These are phyloP conservation scores for Limnephilus rhombicus DNA, from an alignment of 2,888 invertebrate species.

Conservation along the genomic window DNA sequence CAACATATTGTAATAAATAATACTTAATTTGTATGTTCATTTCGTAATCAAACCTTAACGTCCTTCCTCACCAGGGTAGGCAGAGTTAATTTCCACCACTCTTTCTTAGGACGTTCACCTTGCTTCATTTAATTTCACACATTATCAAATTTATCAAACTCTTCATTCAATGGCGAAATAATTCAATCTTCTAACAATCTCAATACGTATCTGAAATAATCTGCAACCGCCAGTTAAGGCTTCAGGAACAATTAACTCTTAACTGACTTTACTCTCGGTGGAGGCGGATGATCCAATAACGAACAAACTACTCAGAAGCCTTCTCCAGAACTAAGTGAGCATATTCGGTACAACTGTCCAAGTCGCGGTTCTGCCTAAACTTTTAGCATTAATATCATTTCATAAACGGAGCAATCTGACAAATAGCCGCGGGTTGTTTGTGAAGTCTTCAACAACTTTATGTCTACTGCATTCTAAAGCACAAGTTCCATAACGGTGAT, in stretches of 20 bases:
- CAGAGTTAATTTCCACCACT: not conserved
- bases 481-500: not conserved
- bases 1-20: no score
- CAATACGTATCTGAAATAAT: not conserved
- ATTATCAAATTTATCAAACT: no score
- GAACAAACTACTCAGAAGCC: slow-evolving; percentile 1
- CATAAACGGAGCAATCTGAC: slow-evolving; percentile 50
- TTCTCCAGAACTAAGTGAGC: not conserved
- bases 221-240: not conserved
- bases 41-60: not conserved
- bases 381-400: slow-evolving; percentile 53
- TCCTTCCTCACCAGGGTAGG: not conserved
- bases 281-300: not conserved
- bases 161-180: not conserved
- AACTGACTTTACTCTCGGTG: not conserved
- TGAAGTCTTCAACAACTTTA: slow-evolving; percentile 7
- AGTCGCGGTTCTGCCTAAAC: slow-evolving; percentile 32
- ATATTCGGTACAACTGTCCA: slow-evolving; percentile 34
- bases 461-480: not conserved
- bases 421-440: slow-evolving; percentile 48
- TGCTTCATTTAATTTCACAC: not conserved
- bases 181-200: not conserved
- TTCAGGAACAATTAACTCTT: not conserved
- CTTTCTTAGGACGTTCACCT: not conserved
- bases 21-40: no score